These are phyloP conservation scores for Marcusenius ussheri DNA, from an alignment of 2,113 vertebrate species.

Conservation along the genomic window DNA sequence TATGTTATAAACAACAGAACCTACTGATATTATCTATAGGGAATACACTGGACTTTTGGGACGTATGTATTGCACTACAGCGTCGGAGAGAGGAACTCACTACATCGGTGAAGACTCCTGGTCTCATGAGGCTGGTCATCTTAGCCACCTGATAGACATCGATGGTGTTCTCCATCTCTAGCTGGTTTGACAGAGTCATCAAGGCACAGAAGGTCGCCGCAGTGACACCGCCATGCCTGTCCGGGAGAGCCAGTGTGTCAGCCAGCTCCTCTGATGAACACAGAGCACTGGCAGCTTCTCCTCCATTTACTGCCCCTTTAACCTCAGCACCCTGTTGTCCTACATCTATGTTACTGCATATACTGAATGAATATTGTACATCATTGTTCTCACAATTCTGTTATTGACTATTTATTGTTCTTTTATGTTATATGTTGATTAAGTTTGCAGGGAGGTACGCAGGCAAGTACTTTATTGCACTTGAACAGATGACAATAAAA, in stretches of 20 bases:
- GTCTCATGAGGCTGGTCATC: constrained; percentile 93
- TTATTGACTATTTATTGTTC: not conserved
- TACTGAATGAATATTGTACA: not conserved
- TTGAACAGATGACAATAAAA: not conserved
- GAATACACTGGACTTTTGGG: not conserved
- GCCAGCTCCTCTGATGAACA: not conserved
- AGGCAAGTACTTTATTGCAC: not conserved
- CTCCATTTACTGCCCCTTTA: not conserved
- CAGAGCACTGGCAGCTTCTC: not conserved
- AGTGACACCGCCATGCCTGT: constrained; percentile 51
- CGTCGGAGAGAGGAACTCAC: constrained; percentile 63
- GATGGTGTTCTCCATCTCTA: constrained; percentile 79
- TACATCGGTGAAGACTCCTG: constrained; percentile 84
- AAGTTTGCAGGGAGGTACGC: not conserved
- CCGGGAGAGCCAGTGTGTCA: constrained; percentile 1
- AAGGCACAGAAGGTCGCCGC: constrained; percentile 73
- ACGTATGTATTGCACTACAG: not conserved
- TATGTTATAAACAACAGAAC: not conserved
- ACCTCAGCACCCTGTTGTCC: not conserved
- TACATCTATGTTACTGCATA: not conserved
- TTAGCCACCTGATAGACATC: constrained; percentile 88
- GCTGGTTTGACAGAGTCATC: constrained; percentile 74
- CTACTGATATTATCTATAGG: not conserved
- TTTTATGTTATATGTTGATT: not conserved
- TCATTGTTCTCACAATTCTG: not conserved